A percentile compares a stretch with the other conserved stretches of the same genome.
Conservation (phyloP, 2,888 invertebrate species). For the Brenthis hecate region DNA sequence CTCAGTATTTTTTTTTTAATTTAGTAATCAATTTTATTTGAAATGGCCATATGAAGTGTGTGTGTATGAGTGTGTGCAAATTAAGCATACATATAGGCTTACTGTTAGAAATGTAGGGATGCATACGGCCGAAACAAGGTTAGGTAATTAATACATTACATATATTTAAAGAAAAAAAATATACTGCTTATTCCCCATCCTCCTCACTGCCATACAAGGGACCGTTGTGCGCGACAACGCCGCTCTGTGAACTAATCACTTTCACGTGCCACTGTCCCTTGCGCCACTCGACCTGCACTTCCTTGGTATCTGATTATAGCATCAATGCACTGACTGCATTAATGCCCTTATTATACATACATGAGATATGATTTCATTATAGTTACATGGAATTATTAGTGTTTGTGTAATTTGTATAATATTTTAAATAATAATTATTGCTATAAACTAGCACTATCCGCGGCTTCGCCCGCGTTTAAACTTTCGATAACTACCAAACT, state of each 20-base stretch:
- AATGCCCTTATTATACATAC: neutral
- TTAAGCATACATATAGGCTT: neutral
- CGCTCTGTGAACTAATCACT: constrained; percentile 74
- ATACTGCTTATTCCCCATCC: constrained; percentile 33
- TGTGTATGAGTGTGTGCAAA: too few species aligned
- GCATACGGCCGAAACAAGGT: too few species aligned
- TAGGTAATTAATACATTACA: neutral
- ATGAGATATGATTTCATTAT: neutral
- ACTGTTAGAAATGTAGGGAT: neutral
- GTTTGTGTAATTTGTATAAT: too few species aligned
- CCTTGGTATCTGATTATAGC: constrained; percentile 51
- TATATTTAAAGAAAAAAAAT: neutral
- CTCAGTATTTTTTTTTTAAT: too few species aligned
- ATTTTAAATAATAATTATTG: too few species aligned
- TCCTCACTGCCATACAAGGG: constrained; percentile 56
- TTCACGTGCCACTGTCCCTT: constrained; percentile 73
- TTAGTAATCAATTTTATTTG: too few species aligned
- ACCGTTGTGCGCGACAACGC: constrained; percentile 66
- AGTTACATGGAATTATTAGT: neutral
- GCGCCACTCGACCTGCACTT: constrained; percentile 59
- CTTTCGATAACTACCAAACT: too few species aligned
- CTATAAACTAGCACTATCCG: too few species aligned
- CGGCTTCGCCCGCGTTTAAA: too few species aligned
- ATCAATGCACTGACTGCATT: constrained; percentile 18
- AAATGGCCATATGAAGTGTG: too few species aligned